phyloP scores from a whole-genome alignment of 2,797 vertebrate species.

The Catamblyrhynchus diadema region DNA sequence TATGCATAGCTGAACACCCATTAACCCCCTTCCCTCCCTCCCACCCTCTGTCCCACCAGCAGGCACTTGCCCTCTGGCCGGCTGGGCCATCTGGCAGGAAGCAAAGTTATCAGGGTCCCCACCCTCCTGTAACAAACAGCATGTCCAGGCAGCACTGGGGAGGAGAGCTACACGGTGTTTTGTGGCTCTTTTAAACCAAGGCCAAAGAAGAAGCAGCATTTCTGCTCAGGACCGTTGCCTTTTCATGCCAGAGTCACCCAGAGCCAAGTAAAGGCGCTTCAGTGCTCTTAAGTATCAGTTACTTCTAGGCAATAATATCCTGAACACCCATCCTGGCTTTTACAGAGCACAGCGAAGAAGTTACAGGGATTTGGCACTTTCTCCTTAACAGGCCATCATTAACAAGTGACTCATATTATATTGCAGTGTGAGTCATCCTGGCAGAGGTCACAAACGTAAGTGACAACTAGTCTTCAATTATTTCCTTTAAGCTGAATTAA shows the following conservation, averaged over 20 bases:
- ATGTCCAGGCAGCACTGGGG: neutral
- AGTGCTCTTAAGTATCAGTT: neutral
- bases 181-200: neutral
- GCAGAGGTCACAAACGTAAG: slow-evolving; percentile 43
- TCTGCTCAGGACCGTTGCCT: neutral
- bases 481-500: slow-evolving; percentile 53
- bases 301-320: neutral
- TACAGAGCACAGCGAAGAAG: neutral
- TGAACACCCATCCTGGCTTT: neutral
- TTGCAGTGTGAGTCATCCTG: slow-evolving; percentile 46
- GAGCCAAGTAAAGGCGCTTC: neutral
- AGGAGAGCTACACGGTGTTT: neutral
- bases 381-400: slow-evolving; percentile 39
- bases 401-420: slow-evolving; percentile 58
- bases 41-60: neutral
- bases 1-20: neutral
- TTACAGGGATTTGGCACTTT: neutral
- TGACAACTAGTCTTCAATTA: slow-evolving; percentile 42
- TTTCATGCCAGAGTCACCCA: neutral
- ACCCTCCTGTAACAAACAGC: neutral
- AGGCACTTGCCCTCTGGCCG: neutral
- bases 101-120: neutral
- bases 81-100: neutral
- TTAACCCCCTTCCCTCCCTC: neutral
- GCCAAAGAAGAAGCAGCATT: neutral